Evolutionary conservation across 2,113 vertebrate species (phyloP).

Genomic region (Sylvia atricapilla): DNA sequence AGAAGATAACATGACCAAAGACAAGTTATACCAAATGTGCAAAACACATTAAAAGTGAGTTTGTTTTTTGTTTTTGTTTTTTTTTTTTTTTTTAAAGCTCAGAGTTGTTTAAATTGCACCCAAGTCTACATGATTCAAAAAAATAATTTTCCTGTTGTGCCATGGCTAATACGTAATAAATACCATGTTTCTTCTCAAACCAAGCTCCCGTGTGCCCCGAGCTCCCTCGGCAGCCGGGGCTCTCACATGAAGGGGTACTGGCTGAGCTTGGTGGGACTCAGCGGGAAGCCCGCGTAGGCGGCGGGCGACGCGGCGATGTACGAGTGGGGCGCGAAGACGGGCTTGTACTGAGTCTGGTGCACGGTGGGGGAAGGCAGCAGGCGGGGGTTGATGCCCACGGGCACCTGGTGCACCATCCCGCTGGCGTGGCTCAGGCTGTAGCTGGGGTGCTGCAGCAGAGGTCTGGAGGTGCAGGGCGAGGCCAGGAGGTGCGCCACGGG

Average conservation of each 20-base stretch:
- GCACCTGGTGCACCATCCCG: slow-evolving; percentile 91
- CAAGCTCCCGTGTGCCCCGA: slow-evolving; percentile 58
- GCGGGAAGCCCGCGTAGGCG: slow-evolving; percentile 89
- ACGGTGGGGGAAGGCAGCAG: slow-evolving; percentile 92
- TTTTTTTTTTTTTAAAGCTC: slow-evolving; percentile 86
- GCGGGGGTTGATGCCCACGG: slow-evolving; percentile 91
- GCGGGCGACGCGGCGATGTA: slow-evolving; percentile 93
- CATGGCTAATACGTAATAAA: slow-evolving; percentile 90
- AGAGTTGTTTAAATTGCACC: slow-evolving; percentile 97
- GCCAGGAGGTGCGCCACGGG: slow-evolving; percentile 93
- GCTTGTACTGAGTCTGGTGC: slow-evolving; percentile 94
- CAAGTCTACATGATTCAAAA: slow-evolving; percentile 93
- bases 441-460: slow-evolving; percentile 83
- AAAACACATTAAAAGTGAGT: slow-evolving; percentile 99
- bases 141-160: slow-evolving; percentile 95
- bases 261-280: slow-evolving; percentile 97
- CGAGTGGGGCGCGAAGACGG: slow-evolving; percentile 91
- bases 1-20: slow-evolving; percentile 94
- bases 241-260: slow-evolving; percentile 87
- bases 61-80: too few species aligned
- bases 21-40: slow-evolving; percentile 99
- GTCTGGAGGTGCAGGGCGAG: slow-evolving; percentile 89
- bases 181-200: slow-evolving; percentile 79
- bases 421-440: slow-evolving; percentile 86
- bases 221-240: slow-evolving; percentile 45